These are phyloP conservation scores for Penaeus chinensis DNA, from an alignment of 1,140 invertebrate genomes.

Conservation along the genomic window DNA sequence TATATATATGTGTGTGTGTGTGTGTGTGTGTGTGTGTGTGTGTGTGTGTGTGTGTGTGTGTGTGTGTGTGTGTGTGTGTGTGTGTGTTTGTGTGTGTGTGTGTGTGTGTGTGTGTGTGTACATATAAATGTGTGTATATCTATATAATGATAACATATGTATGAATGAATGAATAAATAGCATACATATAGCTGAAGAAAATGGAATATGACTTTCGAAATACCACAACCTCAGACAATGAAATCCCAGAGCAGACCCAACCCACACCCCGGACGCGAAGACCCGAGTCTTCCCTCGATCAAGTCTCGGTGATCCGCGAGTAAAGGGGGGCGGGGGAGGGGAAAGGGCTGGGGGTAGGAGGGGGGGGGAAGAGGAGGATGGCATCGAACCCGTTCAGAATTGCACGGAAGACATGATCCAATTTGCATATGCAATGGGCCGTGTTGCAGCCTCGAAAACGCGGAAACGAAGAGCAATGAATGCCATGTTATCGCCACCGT, in stretches of 20 bases:
- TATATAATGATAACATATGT: not conserved
- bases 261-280: too few relatives aligned
- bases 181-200: not conserved
- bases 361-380: too few relatives aligned
- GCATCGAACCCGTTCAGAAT: too few relatives aligned
- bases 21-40: not conserved
- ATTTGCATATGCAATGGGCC: too few relatives aligned
- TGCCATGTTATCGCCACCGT: too few relatives aligned
- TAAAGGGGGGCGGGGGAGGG: too few relatives aligned
- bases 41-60: not conserved
- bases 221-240: not conserved
- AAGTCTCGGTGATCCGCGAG: too few relatives aligned
- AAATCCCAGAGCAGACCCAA: not conserved
- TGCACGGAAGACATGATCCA: too few relatives aligned
- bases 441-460: too few relatives aligned
- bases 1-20: not conserved
- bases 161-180: not conserved
- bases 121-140: not conserved
- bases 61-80: not conserved
- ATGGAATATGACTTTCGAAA: not conserved
- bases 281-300: too few relatives aligned
- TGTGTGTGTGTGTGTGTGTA: not conserved
- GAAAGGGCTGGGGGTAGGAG: too few relatives aligned
- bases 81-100: not conserved
- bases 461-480: too few relatives aligned